Conservation (phyloP, 2,113 vertebrate genomes). For the Piliocolobus tephrosceles region DNA sequence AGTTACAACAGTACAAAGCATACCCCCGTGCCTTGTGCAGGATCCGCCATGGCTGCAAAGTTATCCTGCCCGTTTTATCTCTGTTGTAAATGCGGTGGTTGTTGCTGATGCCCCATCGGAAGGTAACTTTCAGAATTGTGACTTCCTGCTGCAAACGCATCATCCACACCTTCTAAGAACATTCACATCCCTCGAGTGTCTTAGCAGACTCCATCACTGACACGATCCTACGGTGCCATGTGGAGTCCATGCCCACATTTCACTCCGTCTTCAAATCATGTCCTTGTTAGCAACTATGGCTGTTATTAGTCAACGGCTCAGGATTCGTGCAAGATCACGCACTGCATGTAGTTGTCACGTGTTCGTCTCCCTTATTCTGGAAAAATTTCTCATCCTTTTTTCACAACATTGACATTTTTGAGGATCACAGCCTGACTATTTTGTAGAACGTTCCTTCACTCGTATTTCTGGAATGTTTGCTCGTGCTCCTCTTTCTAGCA, state of each 20-base stretch:
- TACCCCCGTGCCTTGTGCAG: too few species aligned
- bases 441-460: background rate
- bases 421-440: background rate
- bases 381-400: background rate
- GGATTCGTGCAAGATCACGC: background rate
- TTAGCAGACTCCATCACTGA: fast-evolving
- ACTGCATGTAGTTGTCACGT: background rate
- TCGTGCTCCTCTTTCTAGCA: background rate
- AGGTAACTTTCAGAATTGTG: too few species aligned
- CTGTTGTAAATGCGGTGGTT: too few species aligned
- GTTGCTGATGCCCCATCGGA: too few species aligned
- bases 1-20: too few species aligned
- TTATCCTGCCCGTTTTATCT: too few species aligned
- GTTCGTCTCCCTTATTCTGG: background rate
- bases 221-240: fast-evolving
- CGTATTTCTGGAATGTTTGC: background rate
- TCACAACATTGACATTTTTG: background rate
- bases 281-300: background rate
- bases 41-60: too few species aligned
- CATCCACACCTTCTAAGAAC: fast-evolving
- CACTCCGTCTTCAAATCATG: fast-evolving
- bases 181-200: fast-evolving
- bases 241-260: fast-evolving
- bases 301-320: background rate
- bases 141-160: fast-evolving